phyloP scores from a whole-genome alignment of 2,797 vertebrate genomes.

The Natrix natrix region DNA sequence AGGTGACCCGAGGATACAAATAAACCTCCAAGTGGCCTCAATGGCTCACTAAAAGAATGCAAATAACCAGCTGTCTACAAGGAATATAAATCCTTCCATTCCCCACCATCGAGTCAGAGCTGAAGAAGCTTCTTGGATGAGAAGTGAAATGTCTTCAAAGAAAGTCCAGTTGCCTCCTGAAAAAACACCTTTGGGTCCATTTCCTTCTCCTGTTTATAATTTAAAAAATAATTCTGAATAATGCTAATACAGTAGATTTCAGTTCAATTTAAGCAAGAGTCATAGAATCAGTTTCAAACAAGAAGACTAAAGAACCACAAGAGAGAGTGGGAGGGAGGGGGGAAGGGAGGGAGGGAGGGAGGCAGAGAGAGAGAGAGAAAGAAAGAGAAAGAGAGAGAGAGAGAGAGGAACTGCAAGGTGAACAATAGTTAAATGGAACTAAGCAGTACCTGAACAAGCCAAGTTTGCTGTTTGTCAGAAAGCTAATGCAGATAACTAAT shows the following conservation, averaged over 20 bases:
- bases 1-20: background rate
- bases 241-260: background rate
- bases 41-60: too few species aligned
- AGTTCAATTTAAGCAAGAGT: background rate
- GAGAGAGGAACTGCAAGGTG: background rate
- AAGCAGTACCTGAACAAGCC: background rate
- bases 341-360: too few species aligned
- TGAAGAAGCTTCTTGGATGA: too few species aligned
- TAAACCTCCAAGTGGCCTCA: too few species aligned
- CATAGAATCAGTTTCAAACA: background rate
- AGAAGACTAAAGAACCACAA: background rate
- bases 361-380: background rate
- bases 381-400: background rate
- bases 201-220: background rate
- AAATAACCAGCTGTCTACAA: too few species aligned
- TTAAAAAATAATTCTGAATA: background rate
- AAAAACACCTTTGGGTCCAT: too few species aligned
- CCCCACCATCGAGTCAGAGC: too few species aligned
- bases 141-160: too few species aligned
- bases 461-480: background rate
- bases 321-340: background rate
- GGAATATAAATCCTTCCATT: too few species aligned
- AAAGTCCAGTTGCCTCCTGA: too few species aligned
- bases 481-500: background rate
- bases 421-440: background rate